Conservation (phyloP, 2,888 invertebrate species). For the Lypha dubia region DNA sequence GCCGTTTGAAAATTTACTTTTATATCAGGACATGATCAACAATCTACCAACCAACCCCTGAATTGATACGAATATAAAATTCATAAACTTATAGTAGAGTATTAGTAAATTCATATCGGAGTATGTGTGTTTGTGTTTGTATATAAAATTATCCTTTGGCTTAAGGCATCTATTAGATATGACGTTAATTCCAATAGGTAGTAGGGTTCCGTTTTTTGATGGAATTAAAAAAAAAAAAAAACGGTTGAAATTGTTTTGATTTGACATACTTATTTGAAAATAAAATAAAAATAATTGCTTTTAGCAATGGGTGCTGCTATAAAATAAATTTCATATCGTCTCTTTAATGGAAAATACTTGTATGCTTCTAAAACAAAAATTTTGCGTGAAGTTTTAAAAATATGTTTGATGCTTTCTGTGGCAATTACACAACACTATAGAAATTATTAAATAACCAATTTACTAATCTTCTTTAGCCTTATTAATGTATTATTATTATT, state of each 20-base stretch:
- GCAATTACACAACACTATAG: too few relatives aligned
- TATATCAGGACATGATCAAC: conserved; percentile 63
- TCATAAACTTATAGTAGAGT: conserved; percentile 17
- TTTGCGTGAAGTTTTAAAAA: too few relatives aligned
- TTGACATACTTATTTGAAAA: conserved; percentile 23
- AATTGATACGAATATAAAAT: conserved; percentile 20
- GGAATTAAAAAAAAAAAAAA: conserved; percentile 36
- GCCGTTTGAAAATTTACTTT: conserved; percentile 47
- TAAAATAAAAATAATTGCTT: conserved; percentile 16
- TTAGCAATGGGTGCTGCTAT: not conserved
- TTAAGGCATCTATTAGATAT: conserved; percentile 51
- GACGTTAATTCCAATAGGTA: conserved; percentile 61
- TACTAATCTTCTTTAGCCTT: too few relatives aligned
- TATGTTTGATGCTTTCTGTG: too few relatives aligned
- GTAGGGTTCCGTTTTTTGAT: not conserved
- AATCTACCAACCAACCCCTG: conserved; percentile 65
- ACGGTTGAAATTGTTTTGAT: conserved; percentile 29
- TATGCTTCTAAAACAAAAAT: too few relatives aligned
- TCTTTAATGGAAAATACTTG: too few relatives aligned
- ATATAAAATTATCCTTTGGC: conserved; percentile 50
- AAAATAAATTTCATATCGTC: not conserved
- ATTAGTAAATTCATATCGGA: not conserved
- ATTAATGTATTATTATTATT: too few relatives aligned
- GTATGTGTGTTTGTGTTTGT: not conserved
- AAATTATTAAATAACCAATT: too few relatives aligned